These are phyloP conservation scores for Procambarus virginalis DNA, from an alignment of 1,140 invertebrate species.

Conservation along the genomic window DNA sequence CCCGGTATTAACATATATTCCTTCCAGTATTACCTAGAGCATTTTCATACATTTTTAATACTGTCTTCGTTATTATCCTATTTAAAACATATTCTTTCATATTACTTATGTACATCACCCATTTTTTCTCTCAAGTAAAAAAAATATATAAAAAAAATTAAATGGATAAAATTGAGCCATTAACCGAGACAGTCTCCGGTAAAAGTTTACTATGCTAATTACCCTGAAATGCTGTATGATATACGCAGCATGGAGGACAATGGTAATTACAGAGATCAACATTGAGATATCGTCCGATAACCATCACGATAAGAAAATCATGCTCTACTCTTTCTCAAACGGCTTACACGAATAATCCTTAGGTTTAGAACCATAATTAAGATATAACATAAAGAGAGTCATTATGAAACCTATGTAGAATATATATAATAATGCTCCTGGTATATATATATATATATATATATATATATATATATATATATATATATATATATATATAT, in stretches of 20 bases:
- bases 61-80: too few species aligned
- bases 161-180: neutral
- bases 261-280: conserved; percentile 23
- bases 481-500: too few species aligned
- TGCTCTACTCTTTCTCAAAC: conserved; percentile 22
- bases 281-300: conserved; percentile 39
- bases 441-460: too few species aligned
- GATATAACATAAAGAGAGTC: conserved; percentile 35
- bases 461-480: too few species aligned
- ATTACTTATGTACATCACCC: too few species aligned
- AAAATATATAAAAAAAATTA: too few species aligned
- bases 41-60: too few species aligned
- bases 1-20: too few species aligned
- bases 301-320: conserved; percentile 10
- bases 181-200: neutral
- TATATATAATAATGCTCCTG: neutral
- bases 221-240: neutral
- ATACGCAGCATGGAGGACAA: neutral
- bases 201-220: neutral
- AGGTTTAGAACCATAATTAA: conserved; percentile 40
- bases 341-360: conserved; percentile 7
- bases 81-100: too few species aligned
- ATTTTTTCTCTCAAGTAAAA: too few species aligned
- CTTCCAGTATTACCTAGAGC: too few species aligned
- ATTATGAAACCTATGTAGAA: conserved; percentile 21